Base-by-base conservation (phyloP, 2,113 vertebrate species). In the Heliornis fulica region DNA sequence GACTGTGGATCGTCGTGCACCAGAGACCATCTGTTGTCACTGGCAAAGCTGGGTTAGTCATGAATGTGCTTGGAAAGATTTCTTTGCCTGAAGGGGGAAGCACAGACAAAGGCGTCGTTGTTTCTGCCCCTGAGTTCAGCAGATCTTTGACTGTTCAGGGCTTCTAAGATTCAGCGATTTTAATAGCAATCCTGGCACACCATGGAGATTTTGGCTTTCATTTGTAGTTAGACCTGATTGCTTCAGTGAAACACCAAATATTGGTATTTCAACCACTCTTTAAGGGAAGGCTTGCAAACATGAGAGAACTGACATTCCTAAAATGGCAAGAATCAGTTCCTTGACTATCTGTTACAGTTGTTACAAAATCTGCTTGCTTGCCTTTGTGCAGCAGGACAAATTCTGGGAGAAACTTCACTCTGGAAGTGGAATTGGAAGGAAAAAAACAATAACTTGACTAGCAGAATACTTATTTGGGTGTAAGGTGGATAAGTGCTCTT, bases 1-100 rank as follows among this genome's bases (percentile, higher is more conserved):
- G n/a, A 20, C 1, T 0, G 5, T 40, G 26, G 66, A 26, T n/a
- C 20, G 4, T 50, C 34, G 19, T 4, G 2, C 28, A 23, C 45
- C 9, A 5, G 45, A 60, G 41, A 9, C 8, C 0, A 0, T 46
- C 83, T 76, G 41, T 26, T 65, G 41, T 46, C 22, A 4, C 19
- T 59, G 50, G 34, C 41, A 57, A 90, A 81, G 32, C 28, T 63
- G 50, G 43, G 5, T 10, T 43, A n/a, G 29, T 45, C 38, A 19
- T n/a, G 31, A 19, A 46, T 63, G 11, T 31, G 38, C 43, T 64
- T 32, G 19, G 15, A 60, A 86, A 78, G 15, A 51, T 84, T 89
- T 84, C 56, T 63, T 87, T 8, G 56, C 78, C 74, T 92, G 45
- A 86, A 94, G 83, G 36, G 51, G 56, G 51, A 89, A 46, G 72